Base-by-base conservation (phyloP, 2,888 invertebrate genomes). In the Patella ulyssiponensis region DNA sequence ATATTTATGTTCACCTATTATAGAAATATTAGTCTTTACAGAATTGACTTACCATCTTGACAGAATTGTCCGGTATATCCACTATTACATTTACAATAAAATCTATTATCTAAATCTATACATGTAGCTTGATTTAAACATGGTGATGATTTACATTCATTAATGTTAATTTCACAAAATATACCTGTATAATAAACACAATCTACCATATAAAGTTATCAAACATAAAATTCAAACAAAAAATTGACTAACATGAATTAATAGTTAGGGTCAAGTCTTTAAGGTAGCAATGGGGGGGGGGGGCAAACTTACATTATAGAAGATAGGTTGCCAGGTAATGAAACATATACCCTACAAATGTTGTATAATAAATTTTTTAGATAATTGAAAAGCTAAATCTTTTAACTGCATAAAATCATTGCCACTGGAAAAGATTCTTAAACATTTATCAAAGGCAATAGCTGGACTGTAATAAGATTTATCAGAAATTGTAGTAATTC, bases 111-210 rank as follows among this genome's bases (percentile, higher is more conserved):
- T 14, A 75, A 23, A 52, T 78, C 79, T 33, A 80, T 74, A 74
- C 84, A 84, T 2, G 72, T 70, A 11, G 77, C 80, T 12, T 69
- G 74, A 53, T 77, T 75, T n/a, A 56, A 73, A 70, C 84, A 84
- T 0, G 79, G 81, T 11, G 74, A 70, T 44, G 74, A 77, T 14
- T 17, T 15, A 77, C 84, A 84, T 14, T 73, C 73, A 52, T 84
- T 77, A 51, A 76, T 73, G 23, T 75, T 76, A 3, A 75, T 64
- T 12, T 80, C 71, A 82, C 84, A 84, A 2, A 73, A 53, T 27
- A 51, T 71, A 51, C 80, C 82, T 69, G 56, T 15, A 56, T 71
- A 71, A 69, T n/a, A 73, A 15, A 58, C 27, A 58, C 23, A 17
- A n/a, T 23, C 20, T 23, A 7, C 3, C 15, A 20, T 54, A 20